Conservation (phyloP, 2,888 invertebrate genomes). For the Podabrus alpinus region DNA sequence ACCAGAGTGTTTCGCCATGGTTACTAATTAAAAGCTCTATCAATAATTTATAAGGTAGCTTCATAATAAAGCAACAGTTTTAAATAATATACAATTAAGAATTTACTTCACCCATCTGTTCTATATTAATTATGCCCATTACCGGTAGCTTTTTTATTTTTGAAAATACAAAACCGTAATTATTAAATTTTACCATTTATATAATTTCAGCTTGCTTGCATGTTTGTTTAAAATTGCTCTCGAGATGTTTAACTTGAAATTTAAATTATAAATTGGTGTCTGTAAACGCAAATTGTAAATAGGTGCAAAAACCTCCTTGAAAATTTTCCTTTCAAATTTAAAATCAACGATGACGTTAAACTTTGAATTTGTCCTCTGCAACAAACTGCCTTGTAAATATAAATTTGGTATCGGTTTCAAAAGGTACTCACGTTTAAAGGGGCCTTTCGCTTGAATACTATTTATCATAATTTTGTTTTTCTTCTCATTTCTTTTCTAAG, state of each 20-base stretch:
- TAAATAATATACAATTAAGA: neutral
- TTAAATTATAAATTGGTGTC: neutral
- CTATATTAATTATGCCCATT: neutral
- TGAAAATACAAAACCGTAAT: too few relatives aligned
- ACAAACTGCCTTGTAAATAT: neutral
- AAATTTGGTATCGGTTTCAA: neutral
- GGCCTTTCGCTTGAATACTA: neutral
- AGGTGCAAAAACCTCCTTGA: neutral
- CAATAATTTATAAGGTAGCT: neutral
- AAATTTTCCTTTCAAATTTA: neutral
- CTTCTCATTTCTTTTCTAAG: neutral
- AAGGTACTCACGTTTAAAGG: neutral
- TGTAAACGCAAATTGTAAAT: neutral
- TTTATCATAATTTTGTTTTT: neutral
- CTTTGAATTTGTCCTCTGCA: neutral
- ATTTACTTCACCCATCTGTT: neutral
- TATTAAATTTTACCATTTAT: neutral
- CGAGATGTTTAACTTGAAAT: neutral
- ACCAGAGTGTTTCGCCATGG: neutral
- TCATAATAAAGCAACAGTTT: neutral
- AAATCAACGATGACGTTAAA: neutral
- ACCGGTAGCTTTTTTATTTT: too few relatives aligned
- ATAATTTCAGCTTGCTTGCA: neutral
- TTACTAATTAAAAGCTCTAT: neutral
- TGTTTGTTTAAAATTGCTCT: neutral